Evolutionary conservation across 1,140 invertebrate genomes (phyloP).

Genomic region (Drosophila chauvacae): DNA sequence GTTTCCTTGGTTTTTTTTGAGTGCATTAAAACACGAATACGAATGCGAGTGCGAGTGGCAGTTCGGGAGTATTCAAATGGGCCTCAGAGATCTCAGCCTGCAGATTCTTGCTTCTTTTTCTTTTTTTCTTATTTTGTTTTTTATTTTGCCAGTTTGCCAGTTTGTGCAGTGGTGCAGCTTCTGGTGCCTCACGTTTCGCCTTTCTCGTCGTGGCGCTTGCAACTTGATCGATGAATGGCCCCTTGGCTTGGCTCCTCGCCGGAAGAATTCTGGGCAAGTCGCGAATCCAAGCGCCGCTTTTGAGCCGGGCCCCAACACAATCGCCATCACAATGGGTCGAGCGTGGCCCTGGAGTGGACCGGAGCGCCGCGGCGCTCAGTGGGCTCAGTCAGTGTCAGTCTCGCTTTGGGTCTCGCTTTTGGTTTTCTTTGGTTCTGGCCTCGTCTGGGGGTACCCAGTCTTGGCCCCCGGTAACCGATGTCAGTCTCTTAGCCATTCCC

Average conservation of each 20-base stretch:
- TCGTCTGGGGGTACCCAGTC: conserved; percentile 6
- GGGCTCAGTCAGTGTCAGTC: conserved; percentile 30
- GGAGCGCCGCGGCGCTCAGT: conserved; percentile 2
- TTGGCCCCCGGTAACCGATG: conserved; percentile 8
- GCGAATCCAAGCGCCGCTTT: conserved; percentile 81
- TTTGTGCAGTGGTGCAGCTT: conserved; percentile 31
- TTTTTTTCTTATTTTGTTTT: conserved; percentile 1
- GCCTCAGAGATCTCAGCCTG: conserved; percentile 56
- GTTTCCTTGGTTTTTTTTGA: not conserved
- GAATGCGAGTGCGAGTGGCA: conserved; percentile 40
- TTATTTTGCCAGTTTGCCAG: conserved; percentile 11
- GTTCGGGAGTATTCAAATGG: conserved; percentile 70
- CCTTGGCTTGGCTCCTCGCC: not conserved
- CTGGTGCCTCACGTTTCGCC: conserved; percentile 70
- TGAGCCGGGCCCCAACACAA: conserved; percentile 75
- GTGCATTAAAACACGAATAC: conserved; percentile 7
- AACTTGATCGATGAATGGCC: conserved; percentile 82
- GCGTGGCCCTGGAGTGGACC: conserved; percentile 1
- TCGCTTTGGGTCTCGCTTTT: conserved; percentile 18
- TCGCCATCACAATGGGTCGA: conserved; percentile 47
- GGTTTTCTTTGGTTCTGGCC: conserved; percentile 8
- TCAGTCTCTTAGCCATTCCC: conserved; percentile 3
- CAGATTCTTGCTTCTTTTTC: conserved; percentile 36
- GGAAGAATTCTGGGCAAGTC: conserved; percentile 63
- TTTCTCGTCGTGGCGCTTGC: conserved; percentile 78